Evolutionary conservation across 2,797 vertebrate species (phyloP).

Genomic region (Trichosurus vulpecula): DNA sequence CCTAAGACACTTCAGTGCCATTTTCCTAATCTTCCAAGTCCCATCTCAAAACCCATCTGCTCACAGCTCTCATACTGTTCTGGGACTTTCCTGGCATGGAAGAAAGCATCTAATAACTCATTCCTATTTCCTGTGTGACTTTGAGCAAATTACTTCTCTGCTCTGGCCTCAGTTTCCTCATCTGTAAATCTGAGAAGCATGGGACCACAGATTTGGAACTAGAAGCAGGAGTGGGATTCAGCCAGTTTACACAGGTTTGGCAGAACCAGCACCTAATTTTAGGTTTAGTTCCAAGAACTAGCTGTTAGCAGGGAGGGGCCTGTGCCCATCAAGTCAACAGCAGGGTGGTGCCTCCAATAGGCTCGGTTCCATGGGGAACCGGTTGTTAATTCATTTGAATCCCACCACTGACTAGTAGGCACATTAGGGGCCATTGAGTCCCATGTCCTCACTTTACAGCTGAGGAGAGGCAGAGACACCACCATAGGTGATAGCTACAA

Average conservation of each 20-base stretch:
- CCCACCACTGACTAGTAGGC: too few relatives aligned
- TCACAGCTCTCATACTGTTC: not conserved
- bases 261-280: too few relatives aligned
- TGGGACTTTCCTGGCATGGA: not conserved
- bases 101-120: not conserved
- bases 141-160: not conserved
- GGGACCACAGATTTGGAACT: not conserved
- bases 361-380: too few relatives aligned
- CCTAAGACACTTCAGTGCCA: not conserved
- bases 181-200: not conserved
- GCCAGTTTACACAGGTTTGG: too few relatives aligned
- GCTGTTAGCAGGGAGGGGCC: too few relatives aligned
- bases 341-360: too few relatives aligned
- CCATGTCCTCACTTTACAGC: not conserved
- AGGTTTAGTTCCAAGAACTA: too few relatives aligned
- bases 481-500: not conserved
- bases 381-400: too few relatives aligned
- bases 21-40: not conserved
- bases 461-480: not conserved
- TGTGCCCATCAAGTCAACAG: too few relatives aligned
- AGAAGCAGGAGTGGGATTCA: too few relatives aligned
- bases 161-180: not conserved
- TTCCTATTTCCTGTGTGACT: not conserved
- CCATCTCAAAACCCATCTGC: not conserved
- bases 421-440: not conserved